Evolutionary conservation across 2,113 vertebrate genomes (phyloP).

Genomic region (Puma concolor): DNA sequence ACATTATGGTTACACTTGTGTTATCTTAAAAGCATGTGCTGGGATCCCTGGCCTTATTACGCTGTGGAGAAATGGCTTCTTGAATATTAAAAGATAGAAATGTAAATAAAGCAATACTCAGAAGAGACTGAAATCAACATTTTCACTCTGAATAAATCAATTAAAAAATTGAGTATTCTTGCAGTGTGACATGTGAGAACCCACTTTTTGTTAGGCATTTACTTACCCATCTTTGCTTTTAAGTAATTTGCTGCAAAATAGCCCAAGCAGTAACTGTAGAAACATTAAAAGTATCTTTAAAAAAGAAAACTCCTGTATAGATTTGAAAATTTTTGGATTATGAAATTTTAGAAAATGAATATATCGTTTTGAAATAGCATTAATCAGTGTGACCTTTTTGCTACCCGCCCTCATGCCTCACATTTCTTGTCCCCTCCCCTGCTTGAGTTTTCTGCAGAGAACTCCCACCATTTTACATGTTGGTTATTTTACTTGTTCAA

Average conservation of each 20-base stretch:
- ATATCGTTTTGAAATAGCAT: neutral
- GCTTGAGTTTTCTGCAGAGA: neutral
- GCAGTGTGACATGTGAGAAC: neutral
- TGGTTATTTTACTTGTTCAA: neutral
- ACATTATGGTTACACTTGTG: neutral
- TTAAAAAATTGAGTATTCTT: neutral
- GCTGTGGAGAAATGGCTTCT: neutral
- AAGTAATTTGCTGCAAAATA: neutral
- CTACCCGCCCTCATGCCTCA: neutral
- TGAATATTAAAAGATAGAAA: neutral
- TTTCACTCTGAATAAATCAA: neutral
- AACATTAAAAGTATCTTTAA: neutral
- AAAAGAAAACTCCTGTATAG: neutral
- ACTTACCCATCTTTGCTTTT: neutral
- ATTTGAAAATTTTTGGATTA: neutral
- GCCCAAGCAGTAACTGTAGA: neutral
- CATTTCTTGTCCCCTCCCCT: neutral
- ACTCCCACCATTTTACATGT: neutral
- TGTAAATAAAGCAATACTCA: neutral
- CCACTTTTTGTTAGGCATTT: neutral
- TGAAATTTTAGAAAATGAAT: conserved; percentile 34
- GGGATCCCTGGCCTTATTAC: neutral
- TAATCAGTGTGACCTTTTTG: neutral
- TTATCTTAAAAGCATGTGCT: neutral
- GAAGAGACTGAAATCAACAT: neutral